These are phyloP conservation scores for Balearica regulorum DNA, from an alignment of 2,797 vertebrate genomes.

Conservation along the genomic window DNA sequence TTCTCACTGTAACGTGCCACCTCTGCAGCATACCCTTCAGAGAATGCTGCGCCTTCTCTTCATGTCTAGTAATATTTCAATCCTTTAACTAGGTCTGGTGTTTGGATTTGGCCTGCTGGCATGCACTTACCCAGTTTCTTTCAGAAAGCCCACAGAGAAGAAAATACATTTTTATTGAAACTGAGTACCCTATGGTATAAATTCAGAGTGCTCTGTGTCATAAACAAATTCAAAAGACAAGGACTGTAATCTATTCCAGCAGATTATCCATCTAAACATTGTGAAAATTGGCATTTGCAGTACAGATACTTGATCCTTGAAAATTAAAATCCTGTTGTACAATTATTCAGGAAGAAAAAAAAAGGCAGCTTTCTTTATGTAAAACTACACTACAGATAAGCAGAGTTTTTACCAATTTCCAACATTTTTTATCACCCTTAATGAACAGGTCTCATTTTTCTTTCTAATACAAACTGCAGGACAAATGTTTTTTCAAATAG, in stretches of 20 bases:
- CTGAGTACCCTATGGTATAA: background rate
- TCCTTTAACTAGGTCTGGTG: background rate
- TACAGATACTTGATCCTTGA: background rate
- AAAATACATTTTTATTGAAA: background rate
- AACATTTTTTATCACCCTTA: background rate
- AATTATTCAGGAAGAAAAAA: background rate
- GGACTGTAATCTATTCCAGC: background rate
- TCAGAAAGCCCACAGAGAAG: background rate
- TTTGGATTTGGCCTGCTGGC: background rate
- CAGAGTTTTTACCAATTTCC: background rate
- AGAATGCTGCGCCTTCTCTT: background rate
- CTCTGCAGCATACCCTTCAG: background rate
- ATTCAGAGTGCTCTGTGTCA: background rate
- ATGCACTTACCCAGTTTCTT: background rate
- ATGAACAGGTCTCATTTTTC: background rate
- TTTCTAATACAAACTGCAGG: background rate
- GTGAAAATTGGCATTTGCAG: background rate
- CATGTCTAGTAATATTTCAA: rapidly evolving
- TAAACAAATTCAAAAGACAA: background rate
- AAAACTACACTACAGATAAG: background rate
- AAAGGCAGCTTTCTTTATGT: background rate
- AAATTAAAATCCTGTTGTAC: background rate
- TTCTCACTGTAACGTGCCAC: background rate
- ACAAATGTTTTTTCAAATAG: background rate
- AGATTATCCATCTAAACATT: background rate